These are phyloP conservation scores for Liodrosophila aerea DNA, from an alignment of 2,888 invertebrate species.

Conservation along the genomic window DNA sequence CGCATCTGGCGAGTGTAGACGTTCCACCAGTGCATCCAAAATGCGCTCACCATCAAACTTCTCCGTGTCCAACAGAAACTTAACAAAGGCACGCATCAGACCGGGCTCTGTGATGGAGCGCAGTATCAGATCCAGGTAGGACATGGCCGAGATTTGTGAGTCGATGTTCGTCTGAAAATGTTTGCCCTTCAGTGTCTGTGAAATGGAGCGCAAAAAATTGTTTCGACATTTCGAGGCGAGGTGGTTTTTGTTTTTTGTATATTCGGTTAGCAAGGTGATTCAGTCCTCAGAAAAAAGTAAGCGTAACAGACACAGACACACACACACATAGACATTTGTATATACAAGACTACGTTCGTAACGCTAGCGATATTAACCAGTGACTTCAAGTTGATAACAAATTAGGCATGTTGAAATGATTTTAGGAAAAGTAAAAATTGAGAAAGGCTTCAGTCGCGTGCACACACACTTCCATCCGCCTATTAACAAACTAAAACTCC, in stretches of 20 bases:
- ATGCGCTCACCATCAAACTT: constrained; percentile 93
- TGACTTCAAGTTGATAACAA: too few species aligned
- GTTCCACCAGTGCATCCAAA: constrained; percentile 90
- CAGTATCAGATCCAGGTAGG: constrained; percentile 95
- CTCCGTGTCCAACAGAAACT: constrained; percentile 91
- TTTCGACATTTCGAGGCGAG: constrained; percentile 83
- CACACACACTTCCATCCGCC: too few species aligned
- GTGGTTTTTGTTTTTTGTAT: constrained; percentile 59
- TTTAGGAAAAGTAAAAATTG: too few species aligned
- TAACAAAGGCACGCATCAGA: constrained; percentile 90
- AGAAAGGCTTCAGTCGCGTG: too few species aligned
- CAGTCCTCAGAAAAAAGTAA: constrained; percentile 23
- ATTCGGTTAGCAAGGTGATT: constrained; percentile 64
- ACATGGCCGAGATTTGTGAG: constrained; percentile 95
- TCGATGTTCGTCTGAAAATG: constrained; percentile 91
- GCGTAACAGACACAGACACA: too few species aligned
- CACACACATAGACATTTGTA: constrained; percentile 42
- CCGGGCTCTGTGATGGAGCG: constrained; percentile 93
- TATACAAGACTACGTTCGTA: constrained; percentile 38
- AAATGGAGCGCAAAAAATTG: constrained; percentile 78
- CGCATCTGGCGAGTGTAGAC: constrained; percentile 88
- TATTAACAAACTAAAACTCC: too few species aligned
- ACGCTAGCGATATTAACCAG: not conserved
- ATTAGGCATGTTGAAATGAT: too few species aligned
- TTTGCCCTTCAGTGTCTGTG: constrained; percentile 83